Evolutionary conservation across 2,797 vertebrate genomes (phyloP).

Genomic region (Alfaro cultratus): DNA sequence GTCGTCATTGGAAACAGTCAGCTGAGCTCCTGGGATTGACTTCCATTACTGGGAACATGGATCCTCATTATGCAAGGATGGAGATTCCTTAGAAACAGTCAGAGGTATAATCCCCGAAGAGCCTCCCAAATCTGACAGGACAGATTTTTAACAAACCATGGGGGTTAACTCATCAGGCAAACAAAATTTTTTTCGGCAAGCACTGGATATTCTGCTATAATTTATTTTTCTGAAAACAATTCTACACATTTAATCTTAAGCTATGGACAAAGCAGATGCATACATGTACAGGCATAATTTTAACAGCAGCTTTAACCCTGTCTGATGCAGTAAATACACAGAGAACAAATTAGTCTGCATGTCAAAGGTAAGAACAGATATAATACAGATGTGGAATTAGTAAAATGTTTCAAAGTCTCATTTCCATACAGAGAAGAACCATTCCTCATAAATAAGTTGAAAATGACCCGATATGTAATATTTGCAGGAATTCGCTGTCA

Average conservation of each 20-base stretch:
- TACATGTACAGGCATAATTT: constrained; percentile 36
- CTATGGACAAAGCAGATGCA: constrained; percentile 61
- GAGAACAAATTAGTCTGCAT: constrained; percentile 33
- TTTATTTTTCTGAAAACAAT: constrained; percentile 64
- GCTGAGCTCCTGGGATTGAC: constrained; percentile 35
- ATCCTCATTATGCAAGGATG: constrained; percentile 37
- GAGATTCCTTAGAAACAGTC: constrained; percentile 63
- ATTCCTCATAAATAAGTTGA: constrained; percentile 56
- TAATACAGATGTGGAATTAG: constrained; percentile 35
- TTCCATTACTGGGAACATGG: constrained; percentile 61
- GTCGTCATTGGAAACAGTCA: constrained; percentile 48
- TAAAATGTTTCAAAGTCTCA: neutral
- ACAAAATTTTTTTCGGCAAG: constrained; percentile 19
- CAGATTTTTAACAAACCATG: neutral
- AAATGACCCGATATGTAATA: constrained; percentile 28
- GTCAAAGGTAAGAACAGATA: constrained; percentile 43
- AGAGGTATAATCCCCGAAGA: constrained; percentile 33
- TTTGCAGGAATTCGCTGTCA: constrained; percentile 29
- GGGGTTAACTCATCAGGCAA: constrained; percentile 2
- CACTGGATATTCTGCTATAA: constrained; percentile 38
- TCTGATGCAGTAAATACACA: constrained; percentile 35
- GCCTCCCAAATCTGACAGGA: constrained; percentile 12
- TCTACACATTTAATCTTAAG: constrained; percentile 45
- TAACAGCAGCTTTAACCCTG: constrained; percentile 42
- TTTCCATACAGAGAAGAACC: constrained; percentile 10